phyloP scores from a whole-genome alignment of 2,888 invertebrate genomes.

The Esperia sulphurella region DNA sequence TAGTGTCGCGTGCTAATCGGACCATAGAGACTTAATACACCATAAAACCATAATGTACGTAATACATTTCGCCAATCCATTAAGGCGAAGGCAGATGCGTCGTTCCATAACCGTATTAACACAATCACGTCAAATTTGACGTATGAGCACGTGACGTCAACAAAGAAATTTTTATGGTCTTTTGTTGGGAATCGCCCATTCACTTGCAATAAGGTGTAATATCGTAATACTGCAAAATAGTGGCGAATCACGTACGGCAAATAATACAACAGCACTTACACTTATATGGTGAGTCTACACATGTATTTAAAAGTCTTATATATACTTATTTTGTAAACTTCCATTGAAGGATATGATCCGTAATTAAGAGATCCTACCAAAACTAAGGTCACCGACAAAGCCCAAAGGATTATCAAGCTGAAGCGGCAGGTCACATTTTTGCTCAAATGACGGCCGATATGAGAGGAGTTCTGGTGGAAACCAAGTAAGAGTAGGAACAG shows the following conservation, averaged over 20 bases:
- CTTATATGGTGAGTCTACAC: background rate
- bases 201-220: slow-evolving; percentile 31
- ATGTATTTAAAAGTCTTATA: background rate
- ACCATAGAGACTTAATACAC: background rate
- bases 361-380: too few relatives aligned
- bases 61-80: slow-evolving; percentile 7
- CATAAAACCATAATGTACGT: background rate
- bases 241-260: slow-evolving; percentile 51
- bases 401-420: too few relatives aligned
- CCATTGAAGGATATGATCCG: too few relatives aligned
- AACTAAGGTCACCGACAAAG: too few relatives aligned
- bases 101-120: slow-evolving; percentile 24
- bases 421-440: too few relatives aligned
- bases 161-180: slow-evolving; percentile 39
- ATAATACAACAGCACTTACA: slow-evolving; percentile 15
- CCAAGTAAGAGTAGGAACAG: too few relatives aligned
- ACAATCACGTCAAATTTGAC: slow-evolving; percentile 44
- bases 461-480: too few relatives aligned
- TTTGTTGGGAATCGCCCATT: slow-evolving; percentile 29
- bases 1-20: too few relatives aligned
- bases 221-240: slow-evolving; percentile 40
- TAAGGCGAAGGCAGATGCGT: slow-evolving; percentile 30
- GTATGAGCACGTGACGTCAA: slow-evolving; percentile 53
- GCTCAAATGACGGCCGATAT: too few relatives aligned
- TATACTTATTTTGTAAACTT: too few relatives aligned